Evolutionary conservation across 2,888 invertebrate genomes (phyloP).

Genomic region (Allophyes oxyacanthae): DNA sequence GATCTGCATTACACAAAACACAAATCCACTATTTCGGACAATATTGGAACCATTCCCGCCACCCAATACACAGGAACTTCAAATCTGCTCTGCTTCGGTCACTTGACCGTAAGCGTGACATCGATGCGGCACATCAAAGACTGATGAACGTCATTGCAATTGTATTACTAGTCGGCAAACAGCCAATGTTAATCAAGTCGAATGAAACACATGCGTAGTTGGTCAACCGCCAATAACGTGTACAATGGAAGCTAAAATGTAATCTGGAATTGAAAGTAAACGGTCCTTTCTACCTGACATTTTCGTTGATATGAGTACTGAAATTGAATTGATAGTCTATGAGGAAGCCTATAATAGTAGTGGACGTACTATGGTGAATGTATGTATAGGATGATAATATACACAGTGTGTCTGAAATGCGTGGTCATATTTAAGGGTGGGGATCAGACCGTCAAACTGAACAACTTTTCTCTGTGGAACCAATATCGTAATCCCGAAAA

Average conservation of each 20-base stretch:
- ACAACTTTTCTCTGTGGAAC: no score
- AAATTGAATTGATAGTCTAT: no score
- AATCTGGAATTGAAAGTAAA: conserved; percentile 6
- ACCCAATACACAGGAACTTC: conserved; percentile 12
- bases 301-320: no score
- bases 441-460: no score
- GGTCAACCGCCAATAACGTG: conserved; percentile 73
- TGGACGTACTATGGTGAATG: no score
- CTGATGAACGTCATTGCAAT: conserved; percentile 47
- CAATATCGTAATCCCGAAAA: no score
- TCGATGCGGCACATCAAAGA: conserved; percentile 35
- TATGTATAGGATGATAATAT: no score
- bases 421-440: no score
- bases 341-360: no score
- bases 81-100: conserved; percentile 37
- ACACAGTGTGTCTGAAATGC: no score
- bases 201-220: conserved; percentile 89
- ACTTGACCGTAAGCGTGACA: conserved; percentile 53
- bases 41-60: conserved; percentile 7
- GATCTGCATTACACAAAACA: conserved; percentile 22
- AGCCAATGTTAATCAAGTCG: conserved; percentile 89
- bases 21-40: conserved; percentile 15
- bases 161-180: conserved; percentile 64
- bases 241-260: conserved; percentile 16
- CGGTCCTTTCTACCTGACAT: neutral